Percentiles rank a stretch among this genome's conserved stretches.
phyloP scores from a whole-genome alignment of 2,113 vertebrate genomes.

The Benthochromis sp. region DNA sequence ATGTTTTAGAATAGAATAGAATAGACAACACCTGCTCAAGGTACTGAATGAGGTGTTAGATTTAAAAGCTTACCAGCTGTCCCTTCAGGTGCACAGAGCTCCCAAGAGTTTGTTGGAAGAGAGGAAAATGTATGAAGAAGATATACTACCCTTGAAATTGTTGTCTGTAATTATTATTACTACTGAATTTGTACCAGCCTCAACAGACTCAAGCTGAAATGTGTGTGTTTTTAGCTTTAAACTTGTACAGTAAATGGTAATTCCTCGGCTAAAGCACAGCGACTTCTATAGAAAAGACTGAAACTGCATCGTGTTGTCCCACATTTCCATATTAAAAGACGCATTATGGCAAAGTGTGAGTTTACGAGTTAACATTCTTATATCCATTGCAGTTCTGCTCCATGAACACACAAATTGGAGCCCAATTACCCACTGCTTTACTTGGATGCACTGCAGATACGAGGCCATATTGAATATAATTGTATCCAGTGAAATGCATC shows the following conservation, averaged over 20 bases:
- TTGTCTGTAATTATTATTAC: neutral
- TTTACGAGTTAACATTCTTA: constrained; percentile 53
- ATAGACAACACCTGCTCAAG: constrained; percentile 25
- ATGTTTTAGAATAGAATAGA: constrained; percentile 5
- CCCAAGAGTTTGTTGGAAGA: constrained; percentile 7
- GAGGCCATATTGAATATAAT: constrained; percentile 62
- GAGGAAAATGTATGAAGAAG: neutral
- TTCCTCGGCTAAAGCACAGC: neutral
- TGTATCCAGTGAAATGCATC: constrained; percentile 60
- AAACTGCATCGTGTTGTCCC: neutral
- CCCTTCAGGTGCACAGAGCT: constrained; percentile 32
- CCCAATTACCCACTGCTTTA: constrained; percentile 65
- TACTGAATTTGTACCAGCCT: neutral
- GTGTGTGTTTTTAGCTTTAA: neutral
- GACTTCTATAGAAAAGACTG: neutral
- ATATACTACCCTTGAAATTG: neutral
- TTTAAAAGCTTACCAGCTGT: constrained; percentile 30
- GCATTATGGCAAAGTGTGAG: constrained; percentile 24
- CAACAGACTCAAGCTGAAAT: neutral
- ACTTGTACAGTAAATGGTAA: neutral
- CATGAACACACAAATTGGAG: constrained; percentile 67
- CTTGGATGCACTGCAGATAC: constrained; percentile 62
- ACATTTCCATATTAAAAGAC: constrained; percentile 32
- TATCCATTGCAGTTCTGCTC: constrained; percentile 58
- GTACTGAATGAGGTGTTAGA: constrained; percentile 25